Evolutionary conservation across 2,113 vertebrate species (phyloP).

Genomic region (Jacana jacana): DNA sequence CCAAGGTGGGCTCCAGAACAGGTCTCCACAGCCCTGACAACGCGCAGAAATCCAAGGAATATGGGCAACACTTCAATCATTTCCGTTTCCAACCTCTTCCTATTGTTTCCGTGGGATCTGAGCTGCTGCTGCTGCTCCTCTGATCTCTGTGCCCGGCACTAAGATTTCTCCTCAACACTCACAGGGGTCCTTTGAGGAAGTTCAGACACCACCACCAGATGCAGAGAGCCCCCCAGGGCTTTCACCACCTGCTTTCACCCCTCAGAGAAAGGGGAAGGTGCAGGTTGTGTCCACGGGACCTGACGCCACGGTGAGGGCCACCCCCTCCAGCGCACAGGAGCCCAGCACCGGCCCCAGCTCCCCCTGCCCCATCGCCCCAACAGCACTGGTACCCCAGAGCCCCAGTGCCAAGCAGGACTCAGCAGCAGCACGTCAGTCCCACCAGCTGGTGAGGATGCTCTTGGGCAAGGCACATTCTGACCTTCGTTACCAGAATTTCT

Average conservation of each 20-base stretch:
- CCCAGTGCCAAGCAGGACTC: neutral
- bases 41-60: neutral
- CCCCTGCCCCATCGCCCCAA: no score
- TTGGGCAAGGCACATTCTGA: neutral
- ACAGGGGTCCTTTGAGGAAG: neutral
- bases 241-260: neutral
- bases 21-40: neutral
- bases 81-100: neutral
- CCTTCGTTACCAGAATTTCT: neutral
- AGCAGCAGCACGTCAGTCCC: fast-evolving
- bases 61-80: neutral
- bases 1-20: neutral
- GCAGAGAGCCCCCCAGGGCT: fast-evolving
- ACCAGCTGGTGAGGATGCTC: fast-evolving
- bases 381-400: fast-evolving
- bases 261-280: fast-evolving
- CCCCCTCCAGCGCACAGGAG: fast-evolving
- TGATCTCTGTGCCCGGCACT: neutral
- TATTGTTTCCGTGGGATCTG: neutral
- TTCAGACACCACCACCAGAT: neutral
- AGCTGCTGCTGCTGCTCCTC: neutral
- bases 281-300: neutral
- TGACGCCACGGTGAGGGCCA: fast-evolving
- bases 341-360: neutral
- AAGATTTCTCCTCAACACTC: neutral